These are phyloP conservation scores for Stenoptilia bipunctidactyla DNA, from an alignment of 2,888 invertebrate species.

Conservation along the genomic window DNA sequence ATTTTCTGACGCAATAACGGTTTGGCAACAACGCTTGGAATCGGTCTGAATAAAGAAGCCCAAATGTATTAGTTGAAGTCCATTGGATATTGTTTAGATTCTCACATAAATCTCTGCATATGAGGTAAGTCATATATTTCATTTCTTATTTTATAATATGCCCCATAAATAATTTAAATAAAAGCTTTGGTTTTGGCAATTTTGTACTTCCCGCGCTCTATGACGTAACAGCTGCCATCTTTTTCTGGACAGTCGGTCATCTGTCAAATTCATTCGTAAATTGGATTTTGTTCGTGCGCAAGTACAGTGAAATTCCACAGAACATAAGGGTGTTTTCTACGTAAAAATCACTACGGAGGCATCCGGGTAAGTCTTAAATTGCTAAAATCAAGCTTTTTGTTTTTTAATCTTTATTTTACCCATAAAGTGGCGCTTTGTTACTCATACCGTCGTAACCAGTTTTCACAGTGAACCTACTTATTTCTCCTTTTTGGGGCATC, in stretches of 20 bases:
- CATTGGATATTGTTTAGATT: slow-evolving; percentile 30
- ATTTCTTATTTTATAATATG: too few relatives aligned
- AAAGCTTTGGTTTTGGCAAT: slow-evolving; percentile 31
- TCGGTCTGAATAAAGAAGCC: slow-evolving; percentile 40
- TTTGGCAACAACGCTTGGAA: slow-evolving; percentile 61
- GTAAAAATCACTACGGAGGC: slow-evolving; percentile 51
- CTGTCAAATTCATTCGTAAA: slow-evolving; percentile 33
- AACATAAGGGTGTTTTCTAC: slow-evolving; percentile 40
- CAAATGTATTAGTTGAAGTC: slow-evolving; percentile 46
- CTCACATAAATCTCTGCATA: slow-evolving; percentile 32
- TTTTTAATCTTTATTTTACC: slow-evolving; percentile 15
- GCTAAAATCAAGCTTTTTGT: slow-evolving; percentile 4
- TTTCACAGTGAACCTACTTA: slow-evolving; percentile 2
- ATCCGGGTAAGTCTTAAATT: slow-evolving; percentile 55
- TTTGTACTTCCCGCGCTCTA: slow-evolving; percentile 54
- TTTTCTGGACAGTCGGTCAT: slow-evolving; percentile 47
- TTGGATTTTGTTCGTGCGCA: slow-evolving; percentile 35
- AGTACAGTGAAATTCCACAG: slow-evolving; percentile 37
- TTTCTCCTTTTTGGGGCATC: slow-evolving; percentile 51
- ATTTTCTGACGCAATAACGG: slow-evolving; percentile 65
- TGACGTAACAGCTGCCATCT: slow-evolving; percentile 62
- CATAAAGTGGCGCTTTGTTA: slow-evolving; percentile 22
- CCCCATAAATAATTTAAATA: too few relatives aligned
- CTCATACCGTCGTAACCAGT: neutral
- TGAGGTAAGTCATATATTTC: slow-evolving; percentile 66